phyloP scores from a whole-genome alignment of 1,140 invertebrate genomes.

The Pollicipes pollicipes region DNA sequence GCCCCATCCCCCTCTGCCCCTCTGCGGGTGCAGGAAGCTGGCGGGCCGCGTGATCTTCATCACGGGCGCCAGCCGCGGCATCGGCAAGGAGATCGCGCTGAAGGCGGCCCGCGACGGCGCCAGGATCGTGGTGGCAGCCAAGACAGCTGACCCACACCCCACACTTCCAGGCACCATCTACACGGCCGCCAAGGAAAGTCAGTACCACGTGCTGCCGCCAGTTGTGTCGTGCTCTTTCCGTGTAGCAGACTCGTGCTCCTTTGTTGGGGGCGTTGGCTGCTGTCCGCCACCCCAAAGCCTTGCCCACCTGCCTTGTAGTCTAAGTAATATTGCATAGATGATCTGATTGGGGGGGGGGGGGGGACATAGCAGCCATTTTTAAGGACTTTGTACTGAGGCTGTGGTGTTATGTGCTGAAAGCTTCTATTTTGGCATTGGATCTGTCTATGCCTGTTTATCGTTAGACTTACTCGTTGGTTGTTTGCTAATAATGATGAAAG shows the following conservation, averaged over 20 bases:
- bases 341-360: too few species aligned
- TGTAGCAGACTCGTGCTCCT: conserved; percentile 8
- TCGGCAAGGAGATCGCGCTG: conserved; percentile 89
- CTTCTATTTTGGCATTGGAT: too few species aligned
- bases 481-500: too few species aligned
- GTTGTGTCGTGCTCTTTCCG: too few species aligned
- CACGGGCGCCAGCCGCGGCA: conserved; percentile 89
- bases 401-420: too few species aligned
- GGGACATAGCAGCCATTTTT: too few species aligned
- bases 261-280: background rate
- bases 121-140: conserved; percentile 85
- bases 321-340: too few species aligned
- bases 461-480: too few species aligned
- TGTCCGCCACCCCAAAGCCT: background rate
- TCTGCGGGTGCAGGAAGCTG: conserved; percentile 46
- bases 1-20: too few species aligned
- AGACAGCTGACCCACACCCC: conserved; percentile 88
- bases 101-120: conserved; percentile 87
- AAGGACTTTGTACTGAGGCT: too few species aligned
- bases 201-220: conserved; percentile 26
- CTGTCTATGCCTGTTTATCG: too few species aligned
- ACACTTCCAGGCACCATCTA: conserved; percentile 97
- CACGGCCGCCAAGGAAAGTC: conserved; percentile 87
- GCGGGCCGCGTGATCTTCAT: conserved; percentile 84
- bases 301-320: too few species aligned